A percentile compares a stretch with the other conserved stretches of the same genome.
Evolutionary conservation across 2,113 vertebrate species (phyloP).

Genomic region (Odocoileus hemionus): DNA sequence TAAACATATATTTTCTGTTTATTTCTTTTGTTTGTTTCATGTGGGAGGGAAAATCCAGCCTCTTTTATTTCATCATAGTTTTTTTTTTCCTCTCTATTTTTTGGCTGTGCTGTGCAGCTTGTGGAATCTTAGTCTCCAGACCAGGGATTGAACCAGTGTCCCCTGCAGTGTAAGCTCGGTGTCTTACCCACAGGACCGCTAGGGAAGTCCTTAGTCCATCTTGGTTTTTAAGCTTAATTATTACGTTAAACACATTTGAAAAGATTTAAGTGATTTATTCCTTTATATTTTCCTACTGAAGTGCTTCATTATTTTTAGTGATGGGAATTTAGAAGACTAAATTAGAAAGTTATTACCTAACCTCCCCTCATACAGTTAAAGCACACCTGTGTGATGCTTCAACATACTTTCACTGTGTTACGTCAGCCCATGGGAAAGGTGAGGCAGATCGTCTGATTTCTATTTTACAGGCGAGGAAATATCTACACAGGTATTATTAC

Average conservation of each 20-base stretch:
- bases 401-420: neutral
- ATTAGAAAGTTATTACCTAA: neutral
- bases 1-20: neutral
- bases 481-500: neutral
- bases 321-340: neutral
- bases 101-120: accelerated
- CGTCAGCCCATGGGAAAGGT: neutral
- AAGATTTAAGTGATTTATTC: neutral
- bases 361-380: neutral
- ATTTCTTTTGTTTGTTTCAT: neutral
- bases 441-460: neutral
- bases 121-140: neutral
- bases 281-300: neutral
- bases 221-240: neutral
- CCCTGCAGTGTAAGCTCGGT: neutral
- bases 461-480: neutral
- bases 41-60: neutral
- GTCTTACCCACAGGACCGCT: neutral
- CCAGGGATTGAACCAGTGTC: neutral
- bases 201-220: neutral
- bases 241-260: neutral
- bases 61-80: neutral
- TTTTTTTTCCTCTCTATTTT: neutral
- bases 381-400: neutral
- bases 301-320: neutral